Conservation (phyloP, 1,140 invertebrate species). For the Calycopis cecrops region DNA sequence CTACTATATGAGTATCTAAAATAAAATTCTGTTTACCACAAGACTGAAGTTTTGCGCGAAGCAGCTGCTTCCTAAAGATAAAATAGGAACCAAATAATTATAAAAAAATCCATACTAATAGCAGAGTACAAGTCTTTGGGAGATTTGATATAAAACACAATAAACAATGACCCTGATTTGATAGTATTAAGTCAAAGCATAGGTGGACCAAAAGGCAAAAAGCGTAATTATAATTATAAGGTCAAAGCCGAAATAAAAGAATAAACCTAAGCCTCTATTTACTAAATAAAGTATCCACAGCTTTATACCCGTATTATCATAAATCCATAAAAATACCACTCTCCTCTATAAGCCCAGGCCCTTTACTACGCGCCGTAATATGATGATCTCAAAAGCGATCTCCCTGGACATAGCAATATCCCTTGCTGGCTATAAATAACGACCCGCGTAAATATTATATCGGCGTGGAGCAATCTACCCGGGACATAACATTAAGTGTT, state of each 20-base stretch:
- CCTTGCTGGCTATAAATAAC: constrained; percentile 42
- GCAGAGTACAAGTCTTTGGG: no score
- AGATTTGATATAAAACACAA: no score
- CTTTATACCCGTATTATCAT: constrained; percentile 4
- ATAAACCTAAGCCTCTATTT: not conserved
- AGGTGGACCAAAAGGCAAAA: no score
- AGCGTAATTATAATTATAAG: no score
- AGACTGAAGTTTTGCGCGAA: no score
- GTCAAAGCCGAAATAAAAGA: not conserved
- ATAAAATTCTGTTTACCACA: no score
- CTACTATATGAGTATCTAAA: no score
- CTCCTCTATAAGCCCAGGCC: constrained; percentile 30
- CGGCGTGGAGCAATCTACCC: constrained; percentile 43
- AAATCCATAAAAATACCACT: constrained; percentile 14
- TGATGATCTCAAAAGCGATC: constrained; percentile 40
- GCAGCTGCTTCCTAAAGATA: no score
- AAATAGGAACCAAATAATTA: no score
- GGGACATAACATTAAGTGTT: constrained; percentile 45
- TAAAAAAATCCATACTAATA: no score
- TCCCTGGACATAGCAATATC: constrained; percentile 44
- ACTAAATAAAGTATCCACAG: constrained; percentile 7
- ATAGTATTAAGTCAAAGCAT: no score
- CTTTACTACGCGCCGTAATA: constrained; percentile 35
- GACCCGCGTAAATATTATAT: constrained; percentile 48
- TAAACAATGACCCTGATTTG: no score